Base-by-base conservation (phyloP, 2,113 vertebrate genomes). In the Sinocyclocheilus maitianheensis region DNA sequence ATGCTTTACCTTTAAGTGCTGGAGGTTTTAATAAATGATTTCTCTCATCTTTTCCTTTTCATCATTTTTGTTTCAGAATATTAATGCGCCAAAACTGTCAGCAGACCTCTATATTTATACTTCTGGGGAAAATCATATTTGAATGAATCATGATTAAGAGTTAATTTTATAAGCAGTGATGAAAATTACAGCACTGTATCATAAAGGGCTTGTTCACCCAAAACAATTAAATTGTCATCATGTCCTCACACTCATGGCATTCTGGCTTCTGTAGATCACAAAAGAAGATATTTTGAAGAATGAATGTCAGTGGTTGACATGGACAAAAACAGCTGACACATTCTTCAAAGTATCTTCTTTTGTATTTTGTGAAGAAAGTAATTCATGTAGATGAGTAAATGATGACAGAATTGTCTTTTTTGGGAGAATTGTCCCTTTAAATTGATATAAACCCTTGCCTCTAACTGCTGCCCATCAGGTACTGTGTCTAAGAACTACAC, bases 21-120 rank as follows among this genome's bases (percentile, higher is more conserved):
- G 79, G 34, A 69, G 40, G 75, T 74, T 77, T 75, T 72, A 74
- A 83, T 89, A 81, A 83, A 67, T 60, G 55, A n/a, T 86, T 81
- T 72, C 58, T 46, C 67, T 55, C 81, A 85, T 60, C 60, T 48
- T 81, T 77, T 71, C 53, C 65, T 37, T 62, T 77, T 71, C 43
- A 55, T 34, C 4, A 34, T 84, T 58, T 89, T 13, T 26, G 14
- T 69, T 85, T 84, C 20, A 51, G 51, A 37, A 46, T 63, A n/a
- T 43, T 13, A 81, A 85, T 85, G 77, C 24, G 16, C 43, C 43
- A 43, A 43, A 43, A 8, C 22, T 79, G 48, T 80, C 37, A 24
- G 77, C 12, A 22, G 13, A 81, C 9, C 43, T 43, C 37, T 43
- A 12, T 43, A n/a, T 72, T 40, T 48, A 18, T 30, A 62, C 34